Conservation (phyloP, 2,113 vertebrate species). For the Nannospalax galili region DNA sequence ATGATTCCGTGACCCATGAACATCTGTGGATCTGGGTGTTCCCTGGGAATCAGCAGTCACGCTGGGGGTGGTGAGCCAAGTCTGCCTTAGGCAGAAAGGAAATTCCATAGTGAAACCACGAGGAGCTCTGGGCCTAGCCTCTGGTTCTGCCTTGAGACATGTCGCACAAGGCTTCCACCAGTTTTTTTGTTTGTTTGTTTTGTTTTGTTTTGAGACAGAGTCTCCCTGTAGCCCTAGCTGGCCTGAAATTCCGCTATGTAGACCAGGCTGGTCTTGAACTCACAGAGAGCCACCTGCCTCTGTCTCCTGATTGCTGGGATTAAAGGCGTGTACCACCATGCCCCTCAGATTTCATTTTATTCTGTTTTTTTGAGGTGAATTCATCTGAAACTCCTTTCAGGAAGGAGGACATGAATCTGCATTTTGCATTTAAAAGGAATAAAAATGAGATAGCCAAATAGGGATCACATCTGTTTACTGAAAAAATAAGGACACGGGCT, state of each 20-base stretch:
- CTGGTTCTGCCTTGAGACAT: not conserved
- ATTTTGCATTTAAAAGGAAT: constrained; percentile 40
- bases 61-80: not conserved
- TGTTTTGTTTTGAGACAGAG: no score
- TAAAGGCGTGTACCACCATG: no score
- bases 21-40: constrained; percentile 60
- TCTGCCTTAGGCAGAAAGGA: constrained; percentile 52
- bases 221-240: no score
- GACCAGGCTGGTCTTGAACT: no score
- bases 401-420: not conserved
- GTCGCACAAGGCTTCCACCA: not conserved
- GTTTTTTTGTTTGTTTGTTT: constrained; percentile 37
- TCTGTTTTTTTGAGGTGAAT: not conserved
- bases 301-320: no score
- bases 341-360: no score
- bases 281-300: no score
- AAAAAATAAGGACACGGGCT: not conserved
- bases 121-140: not conserved
- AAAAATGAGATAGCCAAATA: not conserved
- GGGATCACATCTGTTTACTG: not conserved
- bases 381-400: not conserved
- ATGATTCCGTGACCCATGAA: constrained; percentile 55
- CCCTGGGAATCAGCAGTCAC: constrained; percentile 13
- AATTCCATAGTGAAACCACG: constrained; percentile 26
- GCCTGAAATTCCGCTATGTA: no score